These are phyloP conservation scores for Sclerurus mexicanus DNA, from an alignment of 2,113 vertebrate species.

Conservation along the genomic window DNA sequence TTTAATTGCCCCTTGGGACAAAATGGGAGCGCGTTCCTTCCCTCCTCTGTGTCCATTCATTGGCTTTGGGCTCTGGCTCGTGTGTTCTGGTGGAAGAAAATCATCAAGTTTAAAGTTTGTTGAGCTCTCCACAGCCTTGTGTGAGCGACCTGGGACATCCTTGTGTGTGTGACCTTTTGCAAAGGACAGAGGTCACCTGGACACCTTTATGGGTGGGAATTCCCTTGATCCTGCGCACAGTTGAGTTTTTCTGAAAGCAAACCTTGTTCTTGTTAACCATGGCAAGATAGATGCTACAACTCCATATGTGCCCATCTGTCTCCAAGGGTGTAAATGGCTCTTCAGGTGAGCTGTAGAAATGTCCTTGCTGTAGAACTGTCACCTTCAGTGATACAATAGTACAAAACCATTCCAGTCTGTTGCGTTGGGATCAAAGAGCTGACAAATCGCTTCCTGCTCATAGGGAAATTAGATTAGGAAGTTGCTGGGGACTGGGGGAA, in stretches of 20 bases:
- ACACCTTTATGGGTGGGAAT: not conserved
- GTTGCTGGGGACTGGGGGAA: not conserved
- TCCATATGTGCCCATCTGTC: fast-evolving
- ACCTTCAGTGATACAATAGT: not conserved
- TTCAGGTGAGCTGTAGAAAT: not conserved
- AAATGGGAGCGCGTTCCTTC: not conserved
- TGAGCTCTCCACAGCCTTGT: not conserved
- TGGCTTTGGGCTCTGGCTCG: not conserved
- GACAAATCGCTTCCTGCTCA: fast-evolving
- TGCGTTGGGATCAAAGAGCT: not conserved
- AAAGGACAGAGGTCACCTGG: not conserved
- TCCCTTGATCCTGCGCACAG: not conserved
- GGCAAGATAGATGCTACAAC: not conserved
- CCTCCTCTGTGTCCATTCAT: not conserved
- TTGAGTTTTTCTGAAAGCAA: not conserved
- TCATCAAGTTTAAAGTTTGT: not conserved
- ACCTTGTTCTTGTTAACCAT: fast-evolving
- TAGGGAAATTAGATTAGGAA: not conserved
- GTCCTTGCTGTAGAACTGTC: not conserved
- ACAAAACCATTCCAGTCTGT: not conserved
- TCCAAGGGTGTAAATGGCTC: not conserved
- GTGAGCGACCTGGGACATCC: not conserved
- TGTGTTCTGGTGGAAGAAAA: not conserved
- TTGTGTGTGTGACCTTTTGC: not conserved
- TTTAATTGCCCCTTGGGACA: not conserved